Evolutionary conservation across 2,113 vertebrate species (phyloP), one percentile per base, ranked within the genome.

Genomic region (Etheostoma cragini): DNA sequence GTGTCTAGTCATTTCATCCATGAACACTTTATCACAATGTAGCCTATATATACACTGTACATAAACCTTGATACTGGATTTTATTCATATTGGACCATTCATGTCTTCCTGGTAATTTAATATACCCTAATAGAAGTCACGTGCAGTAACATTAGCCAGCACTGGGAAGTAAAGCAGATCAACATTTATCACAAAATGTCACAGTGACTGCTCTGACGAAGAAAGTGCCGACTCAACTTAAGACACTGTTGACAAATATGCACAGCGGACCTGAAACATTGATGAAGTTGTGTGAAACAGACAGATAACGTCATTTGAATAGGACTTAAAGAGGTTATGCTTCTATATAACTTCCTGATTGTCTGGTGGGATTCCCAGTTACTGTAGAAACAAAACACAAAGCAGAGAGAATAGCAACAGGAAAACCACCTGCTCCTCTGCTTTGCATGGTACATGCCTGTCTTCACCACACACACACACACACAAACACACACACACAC

Each of bases 391-490:
- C 19, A 70, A 78, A 47, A 66, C 11, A 5, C 38, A 42, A 42
- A 76, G 49, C 54, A 24, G 12, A 72, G 16, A 56, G 8, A 80
- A 45, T 1, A 56, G 42, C 62, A 63, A 80, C 58, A 71, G 77
- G 73, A 52, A 46, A 85, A 86, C 63, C 88, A 91, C 82, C 87
- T 83, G 85, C 71, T 72, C 45, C 11, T 76, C 63, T 86, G 67
- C 54, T 86, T 85, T 85, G 76, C 86, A 86, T 83, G 49, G 12
- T 56, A 67, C 56, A 60, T 57, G 57, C 62, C 64, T 68, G 21
- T 45, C 38, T 35, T 35, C 45, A 75, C 54, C 60, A 10, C 52
- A 45, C 68, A 74, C 33, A 33, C 13, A 61, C 46, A 66, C 42
- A 42, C 72, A 46, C 54, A 47, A 54, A 68, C 64, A 70, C 53